phyloP scores from a whole-genome alignment of 2,113 vertebrate species.

The Macrotis lagotis region DNA sequence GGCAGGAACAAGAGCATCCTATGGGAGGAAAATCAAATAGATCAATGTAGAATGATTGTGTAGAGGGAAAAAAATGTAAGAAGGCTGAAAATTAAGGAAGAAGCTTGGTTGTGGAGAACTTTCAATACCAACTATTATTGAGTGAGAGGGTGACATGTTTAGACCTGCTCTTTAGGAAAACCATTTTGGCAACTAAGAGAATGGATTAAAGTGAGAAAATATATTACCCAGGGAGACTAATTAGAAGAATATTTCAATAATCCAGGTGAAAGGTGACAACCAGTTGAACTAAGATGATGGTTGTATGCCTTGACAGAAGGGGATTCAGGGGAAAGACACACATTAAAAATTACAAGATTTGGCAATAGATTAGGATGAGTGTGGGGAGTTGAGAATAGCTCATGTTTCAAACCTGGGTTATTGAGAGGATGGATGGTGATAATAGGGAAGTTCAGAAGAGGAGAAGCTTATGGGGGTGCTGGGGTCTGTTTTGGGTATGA shows the following conservation, averaged over 20 bases:
- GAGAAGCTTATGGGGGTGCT: not conserved
- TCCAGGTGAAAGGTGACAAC: not conserved
- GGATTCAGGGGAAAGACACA: not conserved
- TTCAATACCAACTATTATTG: not conserved
- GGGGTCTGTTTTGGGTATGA: not conserved
- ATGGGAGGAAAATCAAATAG: not conserved
- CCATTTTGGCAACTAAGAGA: not conserved
- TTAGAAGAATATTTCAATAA: not conserved
- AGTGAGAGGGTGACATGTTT: not conserved
- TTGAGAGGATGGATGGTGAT: not conserved
- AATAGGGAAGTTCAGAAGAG: not conserved
- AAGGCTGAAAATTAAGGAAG: not conserved
- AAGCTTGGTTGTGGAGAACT: not conserved
- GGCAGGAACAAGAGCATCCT: not conserved
- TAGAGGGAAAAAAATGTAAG: not conserved
- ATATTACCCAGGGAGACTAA: not conserved
- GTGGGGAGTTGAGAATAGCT: not conserved
- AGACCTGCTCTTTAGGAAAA: not conserved
- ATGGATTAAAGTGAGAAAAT: not conserved
- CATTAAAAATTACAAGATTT: not conserved
- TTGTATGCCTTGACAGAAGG: not conserved
- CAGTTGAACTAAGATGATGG: not conserved
- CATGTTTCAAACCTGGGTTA: not conserved
- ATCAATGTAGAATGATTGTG: not conserved
- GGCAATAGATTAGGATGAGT: not conserved